Evolutionary conservation across 2,888 invertebrate genomes (phyloP), one percentile per base, ranked within the genome.

Genomic region (Lasioglossum leucozonium): DNA sequence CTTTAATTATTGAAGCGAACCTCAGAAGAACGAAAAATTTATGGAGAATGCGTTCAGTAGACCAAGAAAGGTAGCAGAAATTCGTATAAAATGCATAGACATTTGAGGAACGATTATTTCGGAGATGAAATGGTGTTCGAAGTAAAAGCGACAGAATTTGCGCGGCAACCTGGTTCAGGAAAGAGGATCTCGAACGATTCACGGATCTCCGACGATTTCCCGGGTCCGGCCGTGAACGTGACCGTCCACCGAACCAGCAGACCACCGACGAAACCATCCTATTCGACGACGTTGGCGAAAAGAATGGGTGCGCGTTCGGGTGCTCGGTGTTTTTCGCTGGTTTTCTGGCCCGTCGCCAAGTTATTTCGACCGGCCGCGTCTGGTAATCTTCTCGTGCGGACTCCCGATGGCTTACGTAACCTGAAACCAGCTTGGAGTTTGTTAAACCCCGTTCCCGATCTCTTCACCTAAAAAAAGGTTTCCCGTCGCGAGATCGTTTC

Each of bases 361-460:
- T 84, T 89, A 79, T 79, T 82, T 79, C 78, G 44, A 72, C 69
- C 26, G 26, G 67, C 69, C 71, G 47, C 79, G 79, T 87, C 84
- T 77, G 87, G 82, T 82, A 87, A 83, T 86, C 82, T 79, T 84
- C 81, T 79, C 37, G 37, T 37, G 22, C 77, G 73, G 58, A 89
- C 84, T 65, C 65, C 71, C 80, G 87, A 69, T 77, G 71, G 73
- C 81, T 89, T 87, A 82, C 86, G 84, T 89, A 89, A 89, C 81
- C 44, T 55, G 82, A 81, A 85, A 80, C 83, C 83, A 62, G 40
- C 34, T 51, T n/a, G 80, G 80, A 72, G 85, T 89, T 89, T 89
- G 71, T 85, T 89, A 87, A 85, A 82, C 65, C 69, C 67, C 62
- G 42, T 16, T 40, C 72, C 71, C 65, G 40, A 67, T 67, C 58